phyloP scores from a whole-genome alignment of 1,140 invertebrate genomes.

The Zaprionus gabonicus region DNA sequence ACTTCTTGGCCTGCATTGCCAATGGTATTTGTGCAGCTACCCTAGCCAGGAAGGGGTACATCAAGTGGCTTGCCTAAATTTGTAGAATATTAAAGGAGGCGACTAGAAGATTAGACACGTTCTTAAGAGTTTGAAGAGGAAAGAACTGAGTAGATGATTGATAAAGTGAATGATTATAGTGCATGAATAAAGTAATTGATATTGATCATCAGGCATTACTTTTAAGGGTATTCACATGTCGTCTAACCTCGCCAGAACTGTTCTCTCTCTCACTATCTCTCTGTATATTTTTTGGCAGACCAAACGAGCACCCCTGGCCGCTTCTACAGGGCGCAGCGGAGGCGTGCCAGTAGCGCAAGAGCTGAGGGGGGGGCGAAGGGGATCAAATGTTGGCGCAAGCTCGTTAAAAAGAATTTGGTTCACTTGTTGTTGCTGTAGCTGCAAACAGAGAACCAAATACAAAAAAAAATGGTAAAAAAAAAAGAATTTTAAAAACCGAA shows the following conservation, averaged over 20 bases:
- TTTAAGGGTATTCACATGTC: not conserved
- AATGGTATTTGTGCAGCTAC: constrained; percentile 18
- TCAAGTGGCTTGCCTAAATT: not conserved
- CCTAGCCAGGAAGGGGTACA: not conserved
- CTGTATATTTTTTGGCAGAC: constrained; percentile 49
- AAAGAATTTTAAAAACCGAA: not conserved
- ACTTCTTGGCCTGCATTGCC: constrained; percentile 69
- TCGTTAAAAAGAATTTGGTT: constrained; percentile 83
- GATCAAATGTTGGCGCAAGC: constrained; percentile 82
- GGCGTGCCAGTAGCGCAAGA: not conserved
- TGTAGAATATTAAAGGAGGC: not conserved
- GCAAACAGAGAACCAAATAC: constrained; percentile 1
- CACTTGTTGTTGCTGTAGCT: constrained; percentile 74
- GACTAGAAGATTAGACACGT: not conserved
- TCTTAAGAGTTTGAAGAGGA: not conserved
- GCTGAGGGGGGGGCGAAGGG: constrained; percentile 1
- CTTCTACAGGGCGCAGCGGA: constrained; percentile 24
- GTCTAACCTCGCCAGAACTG: not conserved
- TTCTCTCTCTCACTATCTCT: not conserved
- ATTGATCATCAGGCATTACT: too few species aligned
- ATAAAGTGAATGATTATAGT: too few species aligned
- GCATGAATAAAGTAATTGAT: too few species aligned
- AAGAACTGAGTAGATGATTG: not conserved
- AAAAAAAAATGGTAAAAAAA: not conserved
- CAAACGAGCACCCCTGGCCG: constrained; percentile 33